Base-by-base conservation (phyloP, 2,888 invertebrate genomes). In the Marronus borbonicus region DNA sequence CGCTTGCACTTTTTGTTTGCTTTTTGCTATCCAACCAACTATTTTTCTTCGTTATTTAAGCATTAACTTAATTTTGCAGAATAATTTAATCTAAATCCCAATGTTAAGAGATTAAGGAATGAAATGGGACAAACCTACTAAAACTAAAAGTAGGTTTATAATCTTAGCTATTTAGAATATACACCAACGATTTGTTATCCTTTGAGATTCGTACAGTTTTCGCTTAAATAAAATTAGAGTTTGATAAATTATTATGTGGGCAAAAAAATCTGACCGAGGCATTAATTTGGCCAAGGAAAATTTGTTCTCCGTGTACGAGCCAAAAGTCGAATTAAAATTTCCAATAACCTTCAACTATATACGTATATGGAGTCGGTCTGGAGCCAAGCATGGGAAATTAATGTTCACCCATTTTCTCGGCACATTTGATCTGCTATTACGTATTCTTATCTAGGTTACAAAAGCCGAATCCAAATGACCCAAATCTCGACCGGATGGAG, bases 371-470 rank as follows among this genome's bases (percentile, higher is more conserved):
- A 52, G 52, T 50, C 69, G 52, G 28, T 69, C 69, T 69, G 69
- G 69, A 69, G 69, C 50, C 69, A 50, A 50, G 69, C 52, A 50
- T 52, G 69, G 69, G 28, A 69, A 69, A 69, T 69, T 69, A 69
- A 69, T 69, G 52, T 69, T 69, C 31, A 69, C 50, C 69, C 50
- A 52, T 24, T 69, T 69, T 69, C n/a, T 31, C 69, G 52, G 50
- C 50, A 31, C 52, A 69, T 50, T 69, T 69, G 24, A 12, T 24
- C 52, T 31, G 8, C 69, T 31, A 52, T 31, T 52, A 31, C 69
- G 52, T 36, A 65, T 52, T 28, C 50, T 69, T 50, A 69, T 69
- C 31, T 69, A 52, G 69, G 50, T 52, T 69, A 52, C 24, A 20
- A 55, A 20, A 55, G 7, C 20, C 20, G 55, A n/a, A 7, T 55